Conservation (phyloP, 2,113 vertebrate species). For the Coregonus clupeaformis region DNA sequence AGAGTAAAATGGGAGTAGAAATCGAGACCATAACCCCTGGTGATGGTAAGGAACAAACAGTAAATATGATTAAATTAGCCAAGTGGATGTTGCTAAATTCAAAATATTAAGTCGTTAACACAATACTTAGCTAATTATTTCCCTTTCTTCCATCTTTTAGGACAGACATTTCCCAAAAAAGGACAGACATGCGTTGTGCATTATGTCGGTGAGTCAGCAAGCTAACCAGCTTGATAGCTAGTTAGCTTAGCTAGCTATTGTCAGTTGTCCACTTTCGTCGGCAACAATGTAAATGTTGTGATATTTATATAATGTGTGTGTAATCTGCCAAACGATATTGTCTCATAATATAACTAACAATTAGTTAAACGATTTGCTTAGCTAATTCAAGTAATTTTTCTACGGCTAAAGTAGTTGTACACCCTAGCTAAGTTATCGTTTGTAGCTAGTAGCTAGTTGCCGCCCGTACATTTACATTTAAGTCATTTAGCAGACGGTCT, state of each 20-base stretch:
- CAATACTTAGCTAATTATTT: background rate
- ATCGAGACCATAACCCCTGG: constrained; percentile 85
- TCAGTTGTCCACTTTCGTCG: too few relatives aligned
- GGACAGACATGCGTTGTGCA: constrained; percentile 91
- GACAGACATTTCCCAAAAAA: constrained; percentile 87
- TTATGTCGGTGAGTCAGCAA: constrained; percentile 83
- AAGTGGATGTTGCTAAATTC: background rate
- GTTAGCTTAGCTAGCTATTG: too few relatives aligned
- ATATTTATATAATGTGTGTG: too few relatives aligned
- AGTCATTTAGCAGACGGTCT: too few relatives aligned
- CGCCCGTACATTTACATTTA: too few relatives aligned
- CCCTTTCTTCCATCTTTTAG: constrained; percentile 59
- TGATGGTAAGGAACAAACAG: constrained; percentile 74
- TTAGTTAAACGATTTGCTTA: too few relatives aligned
- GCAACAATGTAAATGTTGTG: too few relatives aligned
- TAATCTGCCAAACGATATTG: too few relatives aligned
- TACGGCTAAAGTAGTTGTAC: background rate
- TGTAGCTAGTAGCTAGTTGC: too few relatives aligned
- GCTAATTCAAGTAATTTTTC: background rate
- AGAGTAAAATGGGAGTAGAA: constrained; percentile 82
- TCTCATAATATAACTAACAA: too few relatives aligned
- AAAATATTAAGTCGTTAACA: background rate
- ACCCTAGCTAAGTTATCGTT: background rate
- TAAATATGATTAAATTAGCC: background rate
- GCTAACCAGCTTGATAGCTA: too few relatives aligned